phyloP scores from a whole-genome alignment of 2,113 vertebrate species.

The Dipodomys stephensi region DNA sequence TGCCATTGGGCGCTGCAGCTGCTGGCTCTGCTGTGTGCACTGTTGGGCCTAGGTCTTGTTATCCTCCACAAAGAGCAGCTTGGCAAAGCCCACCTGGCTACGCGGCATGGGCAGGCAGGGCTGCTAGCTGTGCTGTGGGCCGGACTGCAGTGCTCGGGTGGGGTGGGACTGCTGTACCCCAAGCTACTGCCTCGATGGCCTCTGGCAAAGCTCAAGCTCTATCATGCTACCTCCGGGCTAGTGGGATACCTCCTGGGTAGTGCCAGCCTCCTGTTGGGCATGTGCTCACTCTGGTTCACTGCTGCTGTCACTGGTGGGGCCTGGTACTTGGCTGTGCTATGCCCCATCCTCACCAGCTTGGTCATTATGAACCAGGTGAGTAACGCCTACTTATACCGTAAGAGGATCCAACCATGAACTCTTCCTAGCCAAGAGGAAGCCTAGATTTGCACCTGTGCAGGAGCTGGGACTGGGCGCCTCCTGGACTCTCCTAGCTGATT shows the following conservation, averaged over 20 bases:
- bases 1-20: constrained; percentile 95
- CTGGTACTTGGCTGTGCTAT: constrained; percentile 93
- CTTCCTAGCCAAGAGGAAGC: background rate
- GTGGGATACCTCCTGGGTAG: constrained; percentile 93
- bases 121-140: constrained; percentile 89
- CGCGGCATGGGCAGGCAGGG: constrained; percentile 94
- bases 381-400: constrained; percentile 94
- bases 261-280: constrained; percentile 92
- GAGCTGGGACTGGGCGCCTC: background rate
- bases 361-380: constrained; percentile 97
- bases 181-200: constrained; percentile 94
- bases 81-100: constrained; percentile 93
- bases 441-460: background rate
- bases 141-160: constrained; percentile 89
- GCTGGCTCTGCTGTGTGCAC: constrained; percentile 89
- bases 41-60: constrained; percentile 91
- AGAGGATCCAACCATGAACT: constrained; percentile 92
- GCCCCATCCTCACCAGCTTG: constrained; percentile 90
- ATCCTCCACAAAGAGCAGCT: constrained; percentile 93
- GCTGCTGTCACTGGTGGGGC: constrained; percentile 83
- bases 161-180: constrained; percentile 91
- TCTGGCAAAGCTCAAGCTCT: constrained; percentile 94
- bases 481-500: background rate
- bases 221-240: constrained; percentile 94
- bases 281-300: constrained; percentile 95